Evolutionary conservation across 2,888 invertebrate genomes (phyloP).

Genomic region (Sclerodermus sp.): DNA sequence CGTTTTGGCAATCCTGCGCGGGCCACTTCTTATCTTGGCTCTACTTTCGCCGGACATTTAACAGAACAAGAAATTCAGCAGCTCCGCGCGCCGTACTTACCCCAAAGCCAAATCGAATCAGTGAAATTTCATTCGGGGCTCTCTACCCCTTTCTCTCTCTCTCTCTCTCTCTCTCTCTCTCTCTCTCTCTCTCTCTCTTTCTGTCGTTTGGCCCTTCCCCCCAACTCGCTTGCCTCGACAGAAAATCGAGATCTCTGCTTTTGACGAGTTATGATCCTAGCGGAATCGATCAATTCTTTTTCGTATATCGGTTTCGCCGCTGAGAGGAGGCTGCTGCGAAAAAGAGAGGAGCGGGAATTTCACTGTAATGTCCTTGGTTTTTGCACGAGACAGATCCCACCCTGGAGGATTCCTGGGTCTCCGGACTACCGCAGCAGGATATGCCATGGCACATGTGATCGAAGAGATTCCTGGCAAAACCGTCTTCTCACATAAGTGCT

Average conservation of each 20-base stretch:
- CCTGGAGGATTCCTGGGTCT: conserved; percentile 5
- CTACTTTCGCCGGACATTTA: no score
- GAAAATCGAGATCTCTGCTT: no score
- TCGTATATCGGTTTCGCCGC: no score
- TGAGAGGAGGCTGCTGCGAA: no score
- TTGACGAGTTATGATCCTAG: no score
- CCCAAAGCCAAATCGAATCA: conserved; percentile 6
- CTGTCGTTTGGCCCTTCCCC: no score
- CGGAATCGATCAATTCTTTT: no score
- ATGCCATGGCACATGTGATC: not conserved
- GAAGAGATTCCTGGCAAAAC: not conserved
- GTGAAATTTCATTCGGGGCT: conserved; percentile 6
- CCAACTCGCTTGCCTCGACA: no score
- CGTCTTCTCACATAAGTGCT: not conserved
- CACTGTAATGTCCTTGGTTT: conserved; percentile 8
- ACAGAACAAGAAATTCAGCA: no score
- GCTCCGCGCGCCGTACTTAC: no score
- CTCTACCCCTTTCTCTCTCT: conserved; percentile 3
- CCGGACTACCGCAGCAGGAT: not conserved
- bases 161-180: conserved; percentile 4
- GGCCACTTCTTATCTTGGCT: no score
- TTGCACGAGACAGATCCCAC: conserved; percentile 7
- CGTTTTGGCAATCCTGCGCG: conserved; percentile 8
- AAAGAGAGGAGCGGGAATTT: not conserved
- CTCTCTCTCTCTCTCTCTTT: no score